Percentiles rank a stretch among this genome's conserved stretches.
Evolutionary conservation across 2,888 invertebrate species (phyloP).

Genomic region (Anthophora plumipes): DNA sequence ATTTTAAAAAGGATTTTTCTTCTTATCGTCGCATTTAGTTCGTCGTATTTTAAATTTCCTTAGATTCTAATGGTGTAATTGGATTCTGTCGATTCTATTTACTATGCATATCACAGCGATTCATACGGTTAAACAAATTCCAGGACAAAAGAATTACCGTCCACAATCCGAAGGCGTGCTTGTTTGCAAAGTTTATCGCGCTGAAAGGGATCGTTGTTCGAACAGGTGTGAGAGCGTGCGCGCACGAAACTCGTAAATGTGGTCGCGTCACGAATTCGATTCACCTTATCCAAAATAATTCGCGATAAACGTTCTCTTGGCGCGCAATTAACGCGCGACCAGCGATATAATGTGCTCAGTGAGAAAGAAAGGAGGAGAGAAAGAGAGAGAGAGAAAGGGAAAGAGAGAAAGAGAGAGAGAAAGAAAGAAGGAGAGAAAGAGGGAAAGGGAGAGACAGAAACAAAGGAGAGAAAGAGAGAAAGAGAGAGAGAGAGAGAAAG

Average conservation of each 20-base stretch:
- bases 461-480: no score
- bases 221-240: slow-evolving; percentile 17
- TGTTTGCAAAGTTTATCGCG: slow-evolving; percentile 19
- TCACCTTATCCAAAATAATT: slow-evolving; percentile 21
- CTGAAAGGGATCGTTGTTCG: background rate
- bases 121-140: background rate
- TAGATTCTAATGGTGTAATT: no score
- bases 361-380: background rate
- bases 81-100: no score
- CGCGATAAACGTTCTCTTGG: slow-evolving; percentile 14
- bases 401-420: background rate
- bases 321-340: slow-evolving; percentile 25
- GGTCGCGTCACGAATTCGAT: slow-evolving; percentile 10
- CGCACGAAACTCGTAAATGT: background rate
- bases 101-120: background rate
- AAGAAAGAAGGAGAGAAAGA: no score
- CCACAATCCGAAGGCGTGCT: background rate
- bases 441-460: no score
- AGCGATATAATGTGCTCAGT: background rate
- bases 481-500: background rate
- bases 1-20: no score
- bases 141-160: background rate
- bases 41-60: no score
- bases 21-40: no score
- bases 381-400: no score